phyloP scores from a whole-genome alignment of 2,113 vertebrate species.

The Podarcis cretensis region DNA sequence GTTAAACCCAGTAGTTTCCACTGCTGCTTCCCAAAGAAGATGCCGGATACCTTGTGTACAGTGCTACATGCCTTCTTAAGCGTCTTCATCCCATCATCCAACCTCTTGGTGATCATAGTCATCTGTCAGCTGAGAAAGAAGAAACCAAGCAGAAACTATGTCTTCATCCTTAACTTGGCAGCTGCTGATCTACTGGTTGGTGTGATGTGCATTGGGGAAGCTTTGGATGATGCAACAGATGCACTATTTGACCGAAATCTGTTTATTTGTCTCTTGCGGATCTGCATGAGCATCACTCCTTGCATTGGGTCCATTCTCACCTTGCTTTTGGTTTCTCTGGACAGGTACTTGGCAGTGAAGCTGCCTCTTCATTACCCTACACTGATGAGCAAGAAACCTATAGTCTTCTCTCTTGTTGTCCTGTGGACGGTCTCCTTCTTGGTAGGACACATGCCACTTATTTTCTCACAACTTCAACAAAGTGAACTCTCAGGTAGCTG shows the following conservation, averaged over 20 bases:
- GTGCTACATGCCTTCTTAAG: slow-evolving; percentile 50
- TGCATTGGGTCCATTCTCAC: slow-evolving; percentile 61
- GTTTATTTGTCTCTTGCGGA: slow-evolving; percentile 42
- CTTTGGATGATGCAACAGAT: slow-evolving; percentile 39
- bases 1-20: neutral
- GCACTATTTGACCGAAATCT: slow-evolving; percentile 38
- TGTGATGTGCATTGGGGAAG: slow-evolving; percentile 47
- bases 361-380: slow-evolving; percentile 46
- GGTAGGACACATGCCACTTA: slow-evolving; percentile 53
- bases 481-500: slow-evolving; percentile 45
- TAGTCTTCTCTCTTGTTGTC: slow-evolving; percentile 24
- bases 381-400: slow-evolving; percentile 39
- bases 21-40: slow-evolving; percentile 14
- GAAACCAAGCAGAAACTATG: slow-evolving; percentile 40
- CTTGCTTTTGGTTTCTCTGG: slow-evolving; percentile 58
- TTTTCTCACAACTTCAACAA: slow-evolving; percentile 40
- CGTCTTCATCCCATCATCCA: slow-evolving; percentile 44
- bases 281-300: slow-evolving; percentile 44
- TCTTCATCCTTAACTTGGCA: slow-evolving; percentile 62
- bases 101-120: slow-evolving; percentile 49
- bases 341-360: slow-evolving; percentile 56
- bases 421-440: slow-evolving; percentile 54
- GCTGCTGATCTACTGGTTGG: slow-evolving; percentile 58
- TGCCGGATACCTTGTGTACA: slow-evolving; percentile 21
- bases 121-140: slow-evolving; percentile 52